These are phyloP conservation scores for Copsychus sechellarum DNA, from an alignment of 2,113 vertebrate species.

Conservation along the genomic window DNA sequence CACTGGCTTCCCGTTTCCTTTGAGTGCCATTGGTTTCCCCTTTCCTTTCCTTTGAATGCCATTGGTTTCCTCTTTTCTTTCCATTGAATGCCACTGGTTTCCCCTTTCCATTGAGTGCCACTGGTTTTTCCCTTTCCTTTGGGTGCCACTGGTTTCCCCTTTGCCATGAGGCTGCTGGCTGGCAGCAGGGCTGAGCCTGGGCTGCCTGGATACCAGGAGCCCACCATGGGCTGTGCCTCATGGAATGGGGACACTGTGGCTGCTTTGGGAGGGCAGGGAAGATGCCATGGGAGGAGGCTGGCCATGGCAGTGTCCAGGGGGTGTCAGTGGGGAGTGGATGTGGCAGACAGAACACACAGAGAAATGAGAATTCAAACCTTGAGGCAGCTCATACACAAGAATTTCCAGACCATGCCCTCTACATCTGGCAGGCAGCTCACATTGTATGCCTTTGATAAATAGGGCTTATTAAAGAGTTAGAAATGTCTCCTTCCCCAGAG, in stretches of 20 bases:
- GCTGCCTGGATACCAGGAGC: neutral
- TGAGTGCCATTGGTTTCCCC: no score
- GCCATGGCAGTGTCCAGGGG: neutral
- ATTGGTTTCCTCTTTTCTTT: no score
- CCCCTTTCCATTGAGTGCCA: no score
- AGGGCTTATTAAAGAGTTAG: conserved; percentile 51
- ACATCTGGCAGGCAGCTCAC: neutral
- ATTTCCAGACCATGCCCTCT: neutral
- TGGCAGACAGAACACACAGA: neutral
- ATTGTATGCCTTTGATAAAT: conserved; percentile 53
- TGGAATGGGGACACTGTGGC: no score
- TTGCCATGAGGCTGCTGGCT: neutral
- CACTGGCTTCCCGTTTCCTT: fast-evolving
- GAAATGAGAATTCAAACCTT: neutral
- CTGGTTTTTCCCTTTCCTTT: no score
- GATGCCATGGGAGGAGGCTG: neutral
- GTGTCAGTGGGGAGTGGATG: neutral
- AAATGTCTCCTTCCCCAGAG: conserved; percentile 32
- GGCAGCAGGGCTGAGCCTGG: neutral
- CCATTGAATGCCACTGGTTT: neutral
- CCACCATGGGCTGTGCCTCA: neutral
- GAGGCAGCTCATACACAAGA: neutral
- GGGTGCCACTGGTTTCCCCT: no score
- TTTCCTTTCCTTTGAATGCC: no score
- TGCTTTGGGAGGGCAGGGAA: neutral